Evolutionary conservation across 2,888 invertebrate species (phyloP), one percentile per base, ranked within the genome.

Genomic region (Xestia rhomboidea): DNA sequence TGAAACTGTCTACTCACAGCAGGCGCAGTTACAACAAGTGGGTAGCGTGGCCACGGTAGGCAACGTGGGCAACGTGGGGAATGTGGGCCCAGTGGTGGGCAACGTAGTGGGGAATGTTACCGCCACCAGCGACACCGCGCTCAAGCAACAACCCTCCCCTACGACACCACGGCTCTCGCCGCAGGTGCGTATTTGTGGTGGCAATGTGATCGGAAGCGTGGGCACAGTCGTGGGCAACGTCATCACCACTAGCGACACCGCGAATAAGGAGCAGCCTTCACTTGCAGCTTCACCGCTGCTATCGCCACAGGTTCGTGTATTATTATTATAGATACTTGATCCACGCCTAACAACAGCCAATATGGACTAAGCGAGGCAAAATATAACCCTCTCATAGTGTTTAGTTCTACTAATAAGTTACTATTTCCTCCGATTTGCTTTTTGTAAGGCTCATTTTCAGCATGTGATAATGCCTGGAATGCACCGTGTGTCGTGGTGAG

Each of bases 11-110:
- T 80, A 41, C 84, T 81, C 66, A 76, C 89, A 98, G 98, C 98
- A 98, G 96, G 97, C 98, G 69, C 98, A 98, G 91, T 94, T 98
- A 70, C 98, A 98, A 90, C 97, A 96, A 93, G 95, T 95, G 51
- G 95, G 94, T 75, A 93, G 88, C 69, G 92, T 90, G 38, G 81
- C 87, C 38, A 60, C 85, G 92, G 92, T 93, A n/a, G 91, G 92
- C 34, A 88, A 77, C 67, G 91, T 91, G 68, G 84, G 90, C 66
- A 89, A 88, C 73, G 91, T 92, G 77, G 89, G 90, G 68, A 89
- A 88, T 74, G 91, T 90, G 70, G 88, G 88, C 67, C 89, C 83
- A 46, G 89, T 92, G 49, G 86, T 91, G 57, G 91, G 90, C 63
- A 87, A 84, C 63, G 90, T 91, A 30, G 83, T 90, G 54, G 89